These are phyloP conservation scores for Yoshiicerus persimilis DNA, from an alignment of 1,140 invertebrate species.

Conservation along the genomic window DNA sequence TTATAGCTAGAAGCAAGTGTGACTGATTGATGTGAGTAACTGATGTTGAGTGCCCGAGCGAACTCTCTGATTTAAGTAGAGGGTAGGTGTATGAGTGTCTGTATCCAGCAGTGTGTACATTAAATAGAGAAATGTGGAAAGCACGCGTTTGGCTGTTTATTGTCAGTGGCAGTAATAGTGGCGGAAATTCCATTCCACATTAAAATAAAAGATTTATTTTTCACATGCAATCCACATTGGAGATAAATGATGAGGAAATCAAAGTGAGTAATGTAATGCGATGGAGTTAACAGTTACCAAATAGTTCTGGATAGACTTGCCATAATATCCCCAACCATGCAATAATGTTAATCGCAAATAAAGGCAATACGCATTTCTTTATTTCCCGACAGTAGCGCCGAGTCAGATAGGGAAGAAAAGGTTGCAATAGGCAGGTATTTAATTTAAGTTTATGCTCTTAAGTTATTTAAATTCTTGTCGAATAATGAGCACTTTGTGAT, in stretches of 20 bases:
- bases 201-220: conserved; percentile 1
- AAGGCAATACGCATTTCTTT: neutral
- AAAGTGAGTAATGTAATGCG: neutral
- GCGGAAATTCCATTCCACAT: neutral
- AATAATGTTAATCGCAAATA: neutral
- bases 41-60: neutral
- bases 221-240: neutral
- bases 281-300: neutral
- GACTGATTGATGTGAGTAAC: neutral
- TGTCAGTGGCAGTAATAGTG: neutral
- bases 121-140: neutral
- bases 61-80: neutral
- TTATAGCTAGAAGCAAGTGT: neutral
- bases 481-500: neutral
- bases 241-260: neutral
- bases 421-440: neutral
- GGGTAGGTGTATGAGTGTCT: neutral
- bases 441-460: neutral
- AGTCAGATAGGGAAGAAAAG: neutral
- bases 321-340: neutral
- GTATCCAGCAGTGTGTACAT: neutral
- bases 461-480: neutral
- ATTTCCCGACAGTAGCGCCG: neutral
- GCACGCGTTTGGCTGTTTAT: neutral
- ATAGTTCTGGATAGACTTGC: neutral